Evolutionary conservation across 2,113 vertebrate species (phyloP).

Genomic region (Tyto alba): DNA sequence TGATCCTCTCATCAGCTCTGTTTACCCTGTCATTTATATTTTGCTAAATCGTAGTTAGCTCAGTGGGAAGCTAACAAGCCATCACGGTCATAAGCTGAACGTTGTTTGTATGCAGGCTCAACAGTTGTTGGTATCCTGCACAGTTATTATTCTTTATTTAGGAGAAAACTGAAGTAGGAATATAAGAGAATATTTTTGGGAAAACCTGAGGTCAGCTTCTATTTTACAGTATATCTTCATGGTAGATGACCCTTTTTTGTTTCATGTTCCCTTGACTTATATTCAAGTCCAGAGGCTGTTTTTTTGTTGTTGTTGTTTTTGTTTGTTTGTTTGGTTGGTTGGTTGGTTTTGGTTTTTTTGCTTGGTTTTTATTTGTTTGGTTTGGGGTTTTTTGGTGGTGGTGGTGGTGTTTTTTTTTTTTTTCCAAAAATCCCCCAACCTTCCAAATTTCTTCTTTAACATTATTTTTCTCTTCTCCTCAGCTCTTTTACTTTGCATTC

Average conservation of each 20-base stretch:
- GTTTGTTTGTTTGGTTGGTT: too few relatives aligned
- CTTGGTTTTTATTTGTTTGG: too few relatives aligned
- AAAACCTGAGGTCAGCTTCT: neutral
- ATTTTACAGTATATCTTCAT: neutral
- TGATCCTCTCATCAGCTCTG: neutral
- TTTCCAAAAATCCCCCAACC: neutral
- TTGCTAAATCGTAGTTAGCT: slow-evolving; percentile 9
- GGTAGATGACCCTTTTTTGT: neutral
- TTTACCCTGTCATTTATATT: neutral
- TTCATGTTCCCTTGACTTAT: neutral
- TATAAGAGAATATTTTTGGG: neutral
- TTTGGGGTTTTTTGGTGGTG: too few relatives aligned
- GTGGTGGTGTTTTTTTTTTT: neutral
- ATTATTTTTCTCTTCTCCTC: neutral
- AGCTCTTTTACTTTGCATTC: neutral
- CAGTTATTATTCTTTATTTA: neutral
- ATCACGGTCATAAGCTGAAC: neutral
- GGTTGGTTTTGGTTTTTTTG: neutral
- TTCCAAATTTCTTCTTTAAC: neutral
- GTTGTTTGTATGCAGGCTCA: neutral
- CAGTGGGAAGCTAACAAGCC: neutral
- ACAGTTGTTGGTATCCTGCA: neutral
- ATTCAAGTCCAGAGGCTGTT: neutral
- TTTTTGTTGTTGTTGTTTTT: too few relatives aligned
- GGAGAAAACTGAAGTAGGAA: neutral